Percentiles rank a stretch among this genome's conserved stretches.
Evolutionary conservation across 2,113 vertebrate genomes (phyloP).

Genomic region (Charina bottae): DNA sequence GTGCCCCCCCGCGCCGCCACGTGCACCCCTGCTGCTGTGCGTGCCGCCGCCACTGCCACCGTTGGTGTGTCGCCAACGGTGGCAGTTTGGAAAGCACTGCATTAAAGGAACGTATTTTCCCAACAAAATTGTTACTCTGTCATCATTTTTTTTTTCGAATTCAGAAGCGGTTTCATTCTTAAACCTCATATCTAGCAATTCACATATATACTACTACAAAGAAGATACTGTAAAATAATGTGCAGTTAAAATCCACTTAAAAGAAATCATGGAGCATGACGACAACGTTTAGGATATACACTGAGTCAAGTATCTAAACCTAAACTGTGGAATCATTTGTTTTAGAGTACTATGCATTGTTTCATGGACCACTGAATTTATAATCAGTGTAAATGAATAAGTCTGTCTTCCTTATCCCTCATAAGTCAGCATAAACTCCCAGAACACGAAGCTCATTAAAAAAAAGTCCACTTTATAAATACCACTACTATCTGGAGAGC

Average conservation of each 20-base stretch:
- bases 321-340: constrained; percentile 26
- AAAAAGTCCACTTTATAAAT: background rate
- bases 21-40: no score
- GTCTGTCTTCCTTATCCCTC: background rate
- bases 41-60: no score
- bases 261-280: background rate
- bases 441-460: background rate
- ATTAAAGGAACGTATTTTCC: background rate
- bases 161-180: background rate
- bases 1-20: no score
- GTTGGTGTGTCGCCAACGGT: no score
- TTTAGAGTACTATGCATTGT: constrained; percentile 20
- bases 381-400: constrained; percentile 1
- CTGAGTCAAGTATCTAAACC: constrained; percentile 23
- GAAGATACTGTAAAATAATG: constrained; percentile 25
- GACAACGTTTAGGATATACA: constrained; percentile 6
- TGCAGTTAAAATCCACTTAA: constrained; percentile 24
- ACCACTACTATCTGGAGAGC: background rate
- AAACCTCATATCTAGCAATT: background rate
- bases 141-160: background rate
- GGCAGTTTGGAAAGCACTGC: no score
- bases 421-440: background rate
- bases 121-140: background rate
- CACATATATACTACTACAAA: background rate
- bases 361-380: constrained; percentile 30